phyloP scores from a whole-genome alignment of 2,113 vertebrate species.

The Elachura formosa region DNA sequence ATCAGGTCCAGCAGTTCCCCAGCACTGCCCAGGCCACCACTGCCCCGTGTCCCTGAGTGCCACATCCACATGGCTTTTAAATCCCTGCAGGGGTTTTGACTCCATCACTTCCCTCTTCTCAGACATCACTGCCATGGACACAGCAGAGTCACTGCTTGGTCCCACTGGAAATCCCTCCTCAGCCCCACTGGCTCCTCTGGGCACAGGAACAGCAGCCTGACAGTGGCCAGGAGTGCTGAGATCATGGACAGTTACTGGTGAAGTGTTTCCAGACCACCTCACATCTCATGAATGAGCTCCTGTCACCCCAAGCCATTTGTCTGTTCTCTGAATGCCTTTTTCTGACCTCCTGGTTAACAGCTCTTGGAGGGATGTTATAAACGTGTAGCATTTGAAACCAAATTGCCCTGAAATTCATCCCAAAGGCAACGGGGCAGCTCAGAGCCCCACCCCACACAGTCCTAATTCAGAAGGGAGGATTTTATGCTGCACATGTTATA shows the following conservation, averaged over 20 bases:
- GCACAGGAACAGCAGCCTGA: background rate
- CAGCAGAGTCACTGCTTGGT: background rate
- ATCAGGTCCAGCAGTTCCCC: background rate
- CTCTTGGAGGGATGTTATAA: background rate
- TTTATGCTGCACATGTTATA: background rate
- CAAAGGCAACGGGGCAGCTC: background rate
- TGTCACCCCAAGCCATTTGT: background rate
- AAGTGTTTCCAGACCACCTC: background rate
- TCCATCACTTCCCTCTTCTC: background rate
- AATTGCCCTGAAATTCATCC: background rate
- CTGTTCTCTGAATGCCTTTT: background rate
- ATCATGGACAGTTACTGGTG: background rate
- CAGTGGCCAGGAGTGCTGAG: background rate
- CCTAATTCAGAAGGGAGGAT: background rate
- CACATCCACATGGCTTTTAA: fast-evolving
- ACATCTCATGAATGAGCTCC: background rate
- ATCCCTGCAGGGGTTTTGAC: background rate
- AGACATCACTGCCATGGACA: background rate
- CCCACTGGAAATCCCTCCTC: background rate
- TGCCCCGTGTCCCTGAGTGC: background rate
- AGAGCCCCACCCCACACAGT: background rate
- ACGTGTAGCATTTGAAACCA: background rate
- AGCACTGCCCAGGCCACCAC: background rate
- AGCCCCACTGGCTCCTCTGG: background rate
- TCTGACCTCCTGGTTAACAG: background rate